Base-by-base conservation (phyloP, 2,113 vertebrate genomes). In the Neotoma lepida region DNA sequence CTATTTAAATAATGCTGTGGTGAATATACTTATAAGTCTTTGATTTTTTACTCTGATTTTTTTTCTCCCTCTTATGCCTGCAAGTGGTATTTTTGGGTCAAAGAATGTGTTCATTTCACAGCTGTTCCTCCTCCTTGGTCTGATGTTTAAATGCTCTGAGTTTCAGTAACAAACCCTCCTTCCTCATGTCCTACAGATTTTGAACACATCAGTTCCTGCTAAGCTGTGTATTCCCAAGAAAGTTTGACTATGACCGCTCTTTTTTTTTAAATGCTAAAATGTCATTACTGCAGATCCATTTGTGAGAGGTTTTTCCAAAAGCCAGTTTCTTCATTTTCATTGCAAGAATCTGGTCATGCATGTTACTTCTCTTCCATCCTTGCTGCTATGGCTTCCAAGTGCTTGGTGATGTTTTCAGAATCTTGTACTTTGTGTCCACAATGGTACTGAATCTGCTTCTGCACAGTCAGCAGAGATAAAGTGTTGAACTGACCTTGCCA, bases 361-460 rank as follows among this genome's bases (percentile, higher is more conserved):
- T 94, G 89, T 71, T 66, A 35, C 44, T 82, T 90, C 80, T 51
- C 73, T 66, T 80, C 73, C 81, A 41, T 12, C 86, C 46, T 44
- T 54, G 92, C 95, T 88, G 92, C 94, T 73, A 4, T 35, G n/a
- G 88, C 93, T 94, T 80, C 92, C 71, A 9, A 63, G 86, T 41
- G 68, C 94, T 94, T 61, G 46, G 70, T 81, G 70, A 56, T 74
- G n/a, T 76, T 90, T 91, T 88, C 94, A 86, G 88, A 81, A 86
- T 63, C 84, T 56, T 71, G 35, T 95, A 66, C 87, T 96, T 92
- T 82, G 90, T 95, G 94, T 92, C 84, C 77, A 96, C 92, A 74
- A 89, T 90, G 97, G 97, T 97, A 96, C 96, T 96, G 93, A 94
- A 66, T 91, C 90, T 88, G 86, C 85, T 51, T 95, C 91, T 93